These are phyloP conservation scores for Chaenodraco wilsoni DNA, from an alignment of 2,797 vertebrate genomes.

Conservation along the genomic window DNA sequence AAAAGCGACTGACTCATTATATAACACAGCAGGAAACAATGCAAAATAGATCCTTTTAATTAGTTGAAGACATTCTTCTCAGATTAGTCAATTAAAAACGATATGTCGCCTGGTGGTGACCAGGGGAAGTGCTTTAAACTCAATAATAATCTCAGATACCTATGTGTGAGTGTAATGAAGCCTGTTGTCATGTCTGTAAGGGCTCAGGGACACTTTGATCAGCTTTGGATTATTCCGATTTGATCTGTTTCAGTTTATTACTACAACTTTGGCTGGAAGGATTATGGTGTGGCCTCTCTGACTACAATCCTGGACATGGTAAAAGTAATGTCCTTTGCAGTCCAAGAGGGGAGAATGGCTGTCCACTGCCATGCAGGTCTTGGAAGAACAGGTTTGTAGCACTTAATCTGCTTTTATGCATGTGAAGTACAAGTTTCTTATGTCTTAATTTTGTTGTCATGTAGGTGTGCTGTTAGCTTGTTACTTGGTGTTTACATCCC, in stretches of 20 bases:
- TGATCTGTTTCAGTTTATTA: conserved; percentile 90
- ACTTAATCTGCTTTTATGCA: neutral
- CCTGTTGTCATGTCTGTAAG: neutral
- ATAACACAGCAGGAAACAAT: too few species aligned
- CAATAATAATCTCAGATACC: too few species aligned
- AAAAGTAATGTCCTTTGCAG: conserved; percentile 96
- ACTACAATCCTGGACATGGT: conserved; percentile 98
- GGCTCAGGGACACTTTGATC: neutral
- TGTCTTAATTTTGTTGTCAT: conserved; percentile 10
- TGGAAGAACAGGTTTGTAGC: conserved; percentile 91
- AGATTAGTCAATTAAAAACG: too few species aligned
- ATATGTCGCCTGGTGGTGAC: too few species aligned
- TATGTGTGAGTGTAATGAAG: too few species aligned
- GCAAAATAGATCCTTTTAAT: too few species aligned
- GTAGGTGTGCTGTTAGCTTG: conserved; percentile 96
- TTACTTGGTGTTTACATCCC: conserved; percentile 94
- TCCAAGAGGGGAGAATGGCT: conserved; percentile 95
- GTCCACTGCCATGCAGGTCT: conserved; percentile 97
- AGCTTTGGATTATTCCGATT: conserved; percentile 5
- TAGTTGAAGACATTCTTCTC: too few species aligned
- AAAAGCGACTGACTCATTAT: too few species aligned
- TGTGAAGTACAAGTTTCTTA: neutral
- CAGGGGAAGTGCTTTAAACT: too few species aligned
- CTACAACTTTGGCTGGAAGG: conserved; percentile 99
- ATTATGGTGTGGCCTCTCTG: conserved; percentile 96